Percentiles rank a stretch among this genome's conserved stretches.
Evolutionary conservation across 2,888 invertebrate species (phyloP).

Genomic region (Linhomoeus sp.): DNA sequence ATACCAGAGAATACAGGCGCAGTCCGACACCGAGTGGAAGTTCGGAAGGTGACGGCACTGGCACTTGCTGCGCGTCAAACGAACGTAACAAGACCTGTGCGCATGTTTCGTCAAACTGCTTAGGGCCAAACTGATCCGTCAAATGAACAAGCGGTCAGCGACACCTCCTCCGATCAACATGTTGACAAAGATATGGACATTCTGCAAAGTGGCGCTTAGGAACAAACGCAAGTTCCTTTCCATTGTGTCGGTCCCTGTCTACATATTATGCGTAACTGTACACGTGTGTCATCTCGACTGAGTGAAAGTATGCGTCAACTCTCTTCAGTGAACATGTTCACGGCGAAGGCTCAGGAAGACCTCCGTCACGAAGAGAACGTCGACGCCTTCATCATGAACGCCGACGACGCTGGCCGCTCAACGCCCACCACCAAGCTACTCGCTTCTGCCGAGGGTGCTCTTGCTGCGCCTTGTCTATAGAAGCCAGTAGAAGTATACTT

Average conservation of each 20-base stretch:
- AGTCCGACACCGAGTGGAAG: constrained; percentile 99
- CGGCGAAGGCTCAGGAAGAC: constrained; percentile 24
- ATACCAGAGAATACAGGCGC: constrained; percentile 47
- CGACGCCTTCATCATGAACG: constrained; percentile 26
- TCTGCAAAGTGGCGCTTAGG: constrained; percentile 22
- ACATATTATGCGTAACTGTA: no score
- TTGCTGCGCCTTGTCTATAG: no score
- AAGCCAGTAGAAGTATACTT: constrained; percentile 1
- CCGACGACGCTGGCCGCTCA: constrained; percentile 13
- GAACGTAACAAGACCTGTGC: no score
- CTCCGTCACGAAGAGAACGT: constrained; percentile 26
- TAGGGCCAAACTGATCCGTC: constrained; percentile 90
- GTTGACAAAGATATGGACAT: constrained; percentile 46
- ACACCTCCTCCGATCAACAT: constrained; percentile 94
- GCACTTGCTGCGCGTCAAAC: no score
- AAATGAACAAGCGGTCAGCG: constrained; percentile 90
- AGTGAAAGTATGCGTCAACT: not conserved
- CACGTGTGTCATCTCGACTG: no score
- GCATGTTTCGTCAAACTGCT: no score
- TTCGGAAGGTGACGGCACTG: no score
- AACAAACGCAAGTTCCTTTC: constrained; percentile 17
- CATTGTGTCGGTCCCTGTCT: not conserved
- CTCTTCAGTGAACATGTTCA: constrained; percentile 23
- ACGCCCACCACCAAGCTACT: no score
- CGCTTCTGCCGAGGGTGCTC: no score